phyloP scores from a whole-genome alignment of 2,113 vertebrate species.

The Pica pica region DNA sequence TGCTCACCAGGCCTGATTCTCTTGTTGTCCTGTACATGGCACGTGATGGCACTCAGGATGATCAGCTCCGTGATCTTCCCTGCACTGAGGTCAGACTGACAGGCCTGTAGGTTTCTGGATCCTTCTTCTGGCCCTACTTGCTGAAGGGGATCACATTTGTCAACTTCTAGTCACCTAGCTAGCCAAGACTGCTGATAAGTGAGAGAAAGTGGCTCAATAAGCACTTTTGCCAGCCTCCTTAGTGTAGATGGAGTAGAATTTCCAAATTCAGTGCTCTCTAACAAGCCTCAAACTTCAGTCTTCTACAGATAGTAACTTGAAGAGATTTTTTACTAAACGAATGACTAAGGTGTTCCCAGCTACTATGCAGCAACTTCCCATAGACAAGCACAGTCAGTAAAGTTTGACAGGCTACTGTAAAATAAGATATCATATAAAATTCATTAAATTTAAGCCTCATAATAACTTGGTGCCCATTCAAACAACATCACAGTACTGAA shows the following conservation, averaged over 20 bases:
- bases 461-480: conserved; percentile 5
- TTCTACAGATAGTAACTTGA: neutral
- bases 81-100: neutral
- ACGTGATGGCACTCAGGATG: neutral
- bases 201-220: neutral
- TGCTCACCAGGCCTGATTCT: neutral
- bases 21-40: rapidly evolving
- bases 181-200: neutral
- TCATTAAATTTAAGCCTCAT: conserved; percentile 42
- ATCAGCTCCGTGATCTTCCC: neutral
- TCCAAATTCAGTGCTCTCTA: neutral
- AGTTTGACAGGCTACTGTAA: conserved; percentile 3
- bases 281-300: neutral
- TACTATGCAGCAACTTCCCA: neutral
- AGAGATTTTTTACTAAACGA: neutral
- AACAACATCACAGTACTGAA: neutral
- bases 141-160: neutral
- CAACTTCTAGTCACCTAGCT: too few relatives aligned
- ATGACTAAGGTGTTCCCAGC: neutral
- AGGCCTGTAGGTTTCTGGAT: neutral
- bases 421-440: neutral
- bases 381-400: neutral
- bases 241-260: neutral
- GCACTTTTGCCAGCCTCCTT: neutral
- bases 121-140: neutral